Conservation (phyloP, 2,797 vertebrate species). For the Microctenopoma steveboyesi region DNA sequence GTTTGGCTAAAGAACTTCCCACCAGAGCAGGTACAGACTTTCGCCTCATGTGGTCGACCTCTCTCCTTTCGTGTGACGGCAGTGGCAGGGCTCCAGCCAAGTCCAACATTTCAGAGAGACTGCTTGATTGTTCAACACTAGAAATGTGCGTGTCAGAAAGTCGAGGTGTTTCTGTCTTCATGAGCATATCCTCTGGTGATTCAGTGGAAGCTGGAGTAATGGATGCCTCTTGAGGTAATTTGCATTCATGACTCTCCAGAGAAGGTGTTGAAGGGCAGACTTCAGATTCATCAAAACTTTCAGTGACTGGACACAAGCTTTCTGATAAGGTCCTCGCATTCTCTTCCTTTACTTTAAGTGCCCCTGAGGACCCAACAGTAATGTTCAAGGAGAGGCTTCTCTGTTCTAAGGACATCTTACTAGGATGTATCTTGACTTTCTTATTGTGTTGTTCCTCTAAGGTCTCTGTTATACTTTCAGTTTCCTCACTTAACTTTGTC, state of each 20-base stretch:
- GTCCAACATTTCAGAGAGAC: constrained; percentile 91
- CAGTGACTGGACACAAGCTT: constrained; percentile 52
- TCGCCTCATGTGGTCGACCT: constrained; percentile 81
- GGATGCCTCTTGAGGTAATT: constrained; percentile 46
- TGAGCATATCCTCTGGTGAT: constrained; percentile 24
- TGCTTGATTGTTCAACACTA: constrained; percentile 69
- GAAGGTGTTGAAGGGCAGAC: constrained; percentile 37
- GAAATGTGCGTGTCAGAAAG: constrained; percentile 33
- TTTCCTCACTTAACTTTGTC: constrained; percentile 21
- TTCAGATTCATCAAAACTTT: constrained; percentile 58
- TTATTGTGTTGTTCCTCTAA: constrained; percentile 27
- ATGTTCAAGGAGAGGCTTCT: constrained; percentile 59
- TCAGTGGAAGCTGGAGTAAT: constrained; percentile 42
- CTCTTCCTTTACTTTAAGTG: constrained; percentile 7
- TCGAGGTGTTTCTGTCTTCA: constrained; percentile 6
- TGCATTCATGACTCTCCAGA: constrained; percentile 24
- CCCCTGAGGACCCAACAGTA: constrained; percentile 28
- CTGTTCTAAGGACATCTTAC: constrained; percentile 53
- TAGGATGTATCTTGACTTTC: constrained; percentile 7
- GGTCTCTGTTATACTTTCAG: constrained; percentile 12
- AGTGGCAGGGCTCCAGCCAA: constrained; percentile 87
- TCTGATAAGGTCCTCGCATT: constrained; percentile 32
- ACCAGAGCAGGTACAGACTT: constrained; percentile 80
- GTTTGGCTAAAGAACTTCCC: constrained; percentile 67
- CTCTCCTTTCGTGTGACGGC: constrained; percentile 80